Conservation (phyloP, 2,888 invertebrate genomes). For the Lamellibrachia satsuma region DNA sequence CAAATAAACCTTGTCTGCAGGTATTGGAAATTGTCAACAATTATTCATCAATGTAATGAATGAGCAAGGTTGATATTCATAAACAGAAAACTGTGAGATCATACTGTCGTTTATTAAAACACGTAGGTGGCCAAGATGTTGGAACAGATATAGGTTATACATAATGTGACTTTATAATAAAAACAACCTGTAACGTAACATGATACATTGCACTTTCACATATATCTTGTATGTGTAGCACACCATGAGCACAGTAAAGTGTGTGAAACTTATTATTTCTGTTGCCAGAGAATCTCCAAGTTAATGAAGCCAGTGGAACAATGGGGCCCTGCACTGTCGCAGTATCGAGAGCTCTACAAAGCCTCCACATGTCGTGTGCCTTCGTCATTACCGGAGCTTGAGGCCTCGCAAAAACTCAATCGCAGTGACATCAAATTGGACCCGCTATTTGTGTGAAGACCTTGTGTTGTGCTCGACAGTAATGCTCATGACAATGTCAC, state of each 20-base stretch:
- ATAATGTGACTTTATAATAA: no score
- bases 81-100: no score
- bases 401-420: background rate
- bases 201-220: background rate
- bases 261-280: background rate
- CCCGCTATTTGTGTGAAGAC: background rate
- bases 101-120: no score
- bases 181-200: no score
- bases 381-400: background rate
- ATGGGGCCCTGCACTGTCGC: conserved; percentile 58
- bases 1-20: no score
- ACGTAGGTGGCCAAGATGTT: no score
- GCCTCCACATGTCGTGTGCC: conserved; percentile 24
- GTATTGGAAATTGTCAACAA: no score
- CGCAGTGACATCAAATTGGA: background rate
- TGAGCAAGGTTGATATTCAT: no score
- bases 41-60: no score
- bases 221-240: background rate
- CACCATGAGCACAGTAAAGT: background rate
- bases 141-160: no score
- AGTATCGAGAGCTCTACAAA: conserved; percentile 44
- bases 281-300: conserved; percentile 30
- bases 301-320: conserved; percentile 34
- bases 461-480: background rate
- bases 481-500: background rate